These are phyloP conservation scores for Athrips mouffetella DNA, from an alignment of 2,888 invertebrate genomes.

Conservation along the genomic window DNA sequence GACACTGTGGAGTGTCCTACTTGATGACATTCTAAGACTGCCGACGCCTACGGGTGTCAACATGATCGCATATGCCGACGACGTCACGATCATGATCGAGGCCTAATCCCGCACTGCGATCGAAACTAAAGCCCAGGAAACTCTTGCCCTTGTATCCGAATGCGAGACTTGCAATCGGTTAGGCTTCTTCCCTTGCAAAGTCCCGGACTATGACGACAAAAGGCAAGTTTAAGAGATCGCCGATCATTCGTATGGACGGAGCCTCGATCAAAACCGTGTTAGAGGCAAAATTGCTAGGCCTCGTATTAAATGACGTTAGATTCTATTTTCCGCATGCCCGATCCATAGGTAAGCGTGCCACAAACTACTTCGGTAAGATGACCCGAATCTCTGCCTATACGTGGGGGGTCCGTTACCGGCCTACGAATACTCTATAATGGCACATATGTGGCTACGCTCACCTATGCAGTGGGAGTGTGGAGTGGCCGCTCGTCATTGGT, in stretches of 20 bases:
- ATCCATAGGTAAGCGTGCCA: conserved; percentile 22
- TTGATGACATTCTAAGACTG: no score
- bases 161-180: conserved; percentile 26
- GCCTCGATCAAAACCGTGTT: conserved; percentile 17
- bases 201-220: conserved; percentile 11
- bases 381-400: conserved; percentile 29
- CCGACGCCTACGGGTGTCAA: no score
- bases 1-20: conserved; percentile 13
- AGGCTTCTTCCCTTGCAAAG: conserved; percentile 25
- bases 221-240: background rate
- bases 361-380: conserved; percentile 27
- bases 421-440: conserved; percentile 24
- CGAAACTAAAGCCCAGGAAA: no score
- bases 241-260: background rate
- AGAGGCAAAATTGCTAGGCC: conserved; percentile 19
- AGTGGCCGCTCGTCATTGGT: background rate
- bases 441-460: conserved; percentile 23
- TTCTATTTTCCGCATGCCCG: no score
- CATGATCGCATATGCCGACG: no score
- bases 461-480: conserved; percentile 25
- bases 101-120: no score
- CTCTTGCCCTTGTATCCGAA: no score
- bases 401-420: conserved; percentile 28
- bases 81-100: no score
- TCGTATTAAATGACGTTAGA: conserved; percentile 24